Percentiles rank a stretch among this genome's conserved stretches.
Evolutionary conservation across 2,888 invertebrate species (phyloP).

Genomic region (Sinopyrophorus schimmeli): DNA sequence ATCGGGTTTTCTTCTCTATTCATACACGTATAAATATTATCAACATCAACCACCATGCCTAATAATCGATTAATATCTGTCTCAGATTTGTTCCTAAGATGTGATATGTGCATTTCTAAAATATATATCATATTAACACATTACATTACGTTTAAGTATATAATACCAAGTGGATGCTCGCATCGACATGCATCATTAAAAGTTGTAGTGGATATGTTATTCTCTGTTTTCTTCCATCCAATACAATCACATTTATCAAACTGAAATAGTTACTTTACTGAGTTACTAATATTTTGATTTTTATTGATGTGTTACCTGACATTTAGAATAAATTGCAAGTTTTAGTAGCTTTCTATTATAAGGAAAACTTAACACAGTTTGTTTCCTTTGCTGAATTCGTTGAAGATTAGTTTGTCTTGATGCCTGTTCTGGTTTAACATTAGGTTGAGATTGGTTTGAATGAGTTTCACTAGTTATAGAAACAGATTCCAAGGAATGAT

Average conservation of each 20-base stretch:
- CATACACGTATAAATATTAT: slow-evolving; percentile 91
- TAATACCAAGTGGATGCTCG: slow-evolving; percentile 76
- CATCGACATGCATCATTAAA: slow-evolving; percentile 87
- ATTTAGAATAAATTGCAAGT: slow-evolving; percentile 81
- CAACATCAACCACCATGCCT: slow-evolving; percentile 91
- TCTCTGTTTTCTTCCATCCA: slow-evolving; percentile 82
- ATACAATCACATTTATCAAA: slow-evolving; percentile 75
- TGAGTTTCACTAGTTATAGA: slow-evolving; percentile 2
- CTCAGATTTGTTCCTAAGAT: slow-evolving; percentile 74
- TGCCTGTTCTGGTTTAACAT: slow-evolving; percentile 42
- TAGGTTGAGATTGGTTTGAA: slow-evolving; percentile 14
- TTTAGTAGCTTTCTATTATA: slow-evolving; percentile 79
- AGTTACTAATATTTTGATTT: neutral
- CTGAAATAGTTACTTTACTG: slow-evolving; percentile 38
- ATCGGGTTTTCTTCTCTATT: slow-evolving; percentile 89
- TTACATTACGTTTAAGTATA: too few relatives aligned
- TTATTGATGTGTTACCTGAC: slow-evolving; percentile 68
- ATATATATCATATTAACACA: slow-evolving; percentile 16
- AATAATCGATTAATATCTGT: slow-evolving; percentile 84
- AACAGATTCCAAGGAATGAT: too few relatives aligned
- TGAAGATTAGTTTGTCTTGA: slow-evolving; percentile 75
- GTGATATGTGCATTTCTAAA: slow-evolving; percentile 79
- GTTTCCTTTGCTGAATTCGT: slow-evolving; percentile 82
- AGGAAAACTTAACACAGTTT: slow-evolving; percentile 75
- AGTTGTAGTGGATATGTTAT: slow-evolving; percentile 60